phyloP scores from a whole-genome alignment of 2,113 vertebrate species.

The Cathartes aura region DNA sequence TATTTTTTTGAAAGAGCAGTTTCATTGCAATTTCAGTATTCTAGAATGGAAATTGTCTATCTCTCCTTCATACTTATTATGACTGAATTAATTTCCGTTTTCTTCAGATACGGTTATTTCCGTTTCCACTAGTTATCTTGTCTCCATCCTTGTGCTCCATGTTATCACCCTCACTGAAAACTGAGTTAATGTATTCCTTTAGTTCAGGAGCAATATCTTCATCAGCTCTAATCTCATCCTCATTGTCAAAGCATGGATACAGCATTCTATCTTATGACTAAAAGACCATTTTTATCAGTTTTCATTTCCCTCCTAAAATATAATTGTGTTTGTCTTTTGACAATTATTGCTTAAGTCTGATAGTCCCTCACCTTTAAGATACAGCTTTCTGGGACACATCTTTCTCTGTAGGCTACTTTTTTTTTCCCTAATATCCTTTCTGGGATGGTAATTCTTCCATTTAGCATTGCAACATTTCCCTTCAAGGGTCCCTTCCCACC shows the following conservation, averaged over 20 bases:
- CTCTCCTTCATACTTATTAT: neutral
- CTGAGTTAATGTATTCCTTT: neutral
- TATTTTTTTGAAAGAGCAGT: neutral
- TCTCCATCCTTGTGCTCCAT: neutral
- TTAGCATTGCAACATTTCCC: neutral
- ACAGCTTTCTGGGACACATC: neutral
- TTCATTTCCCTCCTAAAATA: slow-evolving; percentile 8
- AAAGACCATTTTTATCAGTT: neutral
- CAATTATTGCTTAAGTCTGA: neutral
- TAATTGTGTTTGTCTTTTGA: neutral
- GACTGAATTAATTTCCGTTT: neutral
- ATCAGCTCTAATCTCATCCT: neutral
- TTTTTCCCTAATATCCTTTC: neutral
- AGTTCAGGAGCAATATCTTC: neutral
- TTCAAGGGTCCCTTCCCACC: neutral
- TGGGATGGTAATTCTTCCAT: neutral
- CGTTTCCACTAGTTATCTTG: neutral
- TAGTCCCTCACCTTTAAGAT: neutral
- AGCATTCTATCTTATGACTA: neutral
- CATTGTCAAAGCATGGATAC: neutral
- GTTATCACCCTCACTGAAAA: neutral
- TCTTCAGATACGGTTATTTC: neutral
- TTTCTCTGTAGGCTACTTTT: neutral
- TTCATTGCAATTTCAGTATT: neutral
- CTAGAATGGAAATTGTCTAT: neutral